phyloP scores from a whole-genome alignment of 2,113 vertebrate genomes.

The Cercocebus atys region DNA sequence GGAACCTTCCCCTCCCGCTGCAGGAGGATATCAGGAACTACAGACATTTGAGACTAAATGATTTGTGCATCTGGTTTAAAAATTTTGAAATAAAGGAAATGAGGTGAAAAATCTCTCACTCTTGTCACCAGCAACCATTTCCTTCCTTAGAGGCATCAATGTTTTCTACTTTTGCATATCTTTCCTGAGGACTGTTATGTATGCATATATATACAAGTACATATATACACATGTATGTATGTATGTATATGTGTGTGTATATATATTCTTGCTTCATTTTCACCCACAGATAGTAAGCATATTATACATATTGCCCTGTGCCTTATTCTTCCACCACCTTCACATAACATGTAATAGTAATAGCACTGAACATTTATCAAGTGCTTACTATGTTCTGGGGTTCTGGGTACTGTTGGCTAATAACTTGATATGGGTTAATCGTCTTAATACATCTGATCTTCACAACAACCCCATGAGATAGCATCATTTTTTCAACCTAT shows the following conservation, averaged over 20 bases:
- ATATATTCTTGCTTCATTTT: neutral
- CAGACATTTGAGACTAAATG: neutral
- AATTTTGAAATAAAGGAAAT: neutral
- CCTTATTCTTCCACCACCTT: neutral
- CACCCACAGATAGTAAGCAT: neutral
- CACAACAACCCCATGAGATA: neutral
- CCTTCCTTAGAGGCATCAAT: neutral
- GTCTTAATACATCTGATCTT: neutral
- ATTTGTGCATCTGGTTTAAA: neutral
- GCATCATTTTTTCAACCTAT: neutral
- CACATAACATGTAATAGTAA: neutral
- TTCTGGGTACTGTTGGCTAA: neutral
- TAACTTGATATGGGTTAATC: neutral
- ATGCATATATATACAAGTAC: neutral
- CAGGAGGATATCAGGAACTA: neutral
- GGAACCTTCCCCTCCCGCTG: neutral
- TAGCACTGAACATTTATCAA: neutral
- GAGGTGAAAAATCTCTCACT: neutral
- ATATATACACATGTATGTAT: neutral
- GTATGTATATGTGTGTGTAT: neutral
- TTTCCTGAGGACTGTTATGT: neutral
- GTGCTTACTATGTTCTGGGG: neutral
- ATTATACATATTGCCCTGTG: neutral
- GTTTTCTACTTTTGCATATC: neutral
- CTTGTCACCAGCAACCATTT: neutral